These are phyloP conservation scores for Gastracanthus pulcherrimus DNA, from an alignment of 2,888 invertebrate species.

Conservation along the genomic window DNA sequence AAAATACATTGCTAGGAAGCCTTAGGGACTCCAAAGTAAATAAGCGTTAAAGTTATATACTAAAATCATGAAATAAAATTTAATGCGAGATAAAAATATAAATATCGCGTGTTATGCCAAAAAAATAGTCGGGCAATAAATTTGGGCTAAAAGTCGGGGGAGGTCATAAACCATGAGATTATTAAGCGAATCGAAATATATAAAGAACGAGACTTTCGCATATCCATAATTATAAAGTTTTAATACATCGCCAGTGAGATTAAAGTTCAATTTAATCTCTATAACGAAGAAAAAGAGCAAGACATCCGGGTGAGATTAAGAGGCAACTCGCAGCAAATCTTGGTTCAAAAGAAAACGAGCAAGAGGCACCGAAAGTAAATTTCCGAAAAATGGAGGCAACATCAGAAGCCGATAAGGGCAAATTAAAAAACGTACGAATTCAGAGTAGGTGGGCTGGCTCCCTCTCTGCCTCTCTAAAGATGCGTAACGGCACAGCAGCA, in stretches of 20 bases:
- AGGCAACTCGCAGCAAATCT: neutral
- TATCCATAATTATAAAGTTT: constrained; percentile 20
- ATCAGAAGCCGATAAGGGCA: constrained; percentile 1
- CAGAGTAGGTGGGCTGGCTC: constrained; percentile 14
- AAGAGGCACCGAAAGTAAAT: neutral
- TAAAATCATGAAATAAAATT: too few relatives aligned
- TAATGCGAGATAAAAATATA: too few relatives aligned
- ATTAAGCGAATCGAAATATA: constrained; percentile 3
- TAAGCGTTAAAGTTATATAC: too few relatives aligned
- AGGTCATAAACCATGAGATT: neutral
- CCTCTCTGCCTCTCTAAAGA: too few relatives aligned
- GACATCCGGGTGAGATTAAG: neutral
- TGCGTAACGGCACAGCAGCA: constrained; percentile 23
- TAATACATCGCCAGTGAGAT: neutral
- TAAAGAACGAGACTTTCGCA: too few relatives aligned
- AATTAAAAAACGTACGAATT: constrained; percentile 27
- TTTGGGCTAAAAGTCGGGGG: neutral
- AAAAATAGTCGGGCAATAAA: neutral
- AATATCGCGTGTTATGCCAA: neutral
- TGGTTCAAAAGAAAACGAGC: neutral
- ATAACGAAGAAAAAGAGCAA: neutral
- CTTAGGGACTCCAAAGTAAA: too few relatives aligned
- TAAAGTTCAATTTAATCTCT: constrained; percentile 11
- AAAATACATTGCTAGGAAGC: too few relatives aligned
- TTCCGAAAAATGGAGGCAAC: constrained; percentile 8